These are phyloP conservation scores for Cephalopachus bancanus DNA, from an alignment of 2,797 vertebrate genomes.

Conservation along the genomic window DNA sequence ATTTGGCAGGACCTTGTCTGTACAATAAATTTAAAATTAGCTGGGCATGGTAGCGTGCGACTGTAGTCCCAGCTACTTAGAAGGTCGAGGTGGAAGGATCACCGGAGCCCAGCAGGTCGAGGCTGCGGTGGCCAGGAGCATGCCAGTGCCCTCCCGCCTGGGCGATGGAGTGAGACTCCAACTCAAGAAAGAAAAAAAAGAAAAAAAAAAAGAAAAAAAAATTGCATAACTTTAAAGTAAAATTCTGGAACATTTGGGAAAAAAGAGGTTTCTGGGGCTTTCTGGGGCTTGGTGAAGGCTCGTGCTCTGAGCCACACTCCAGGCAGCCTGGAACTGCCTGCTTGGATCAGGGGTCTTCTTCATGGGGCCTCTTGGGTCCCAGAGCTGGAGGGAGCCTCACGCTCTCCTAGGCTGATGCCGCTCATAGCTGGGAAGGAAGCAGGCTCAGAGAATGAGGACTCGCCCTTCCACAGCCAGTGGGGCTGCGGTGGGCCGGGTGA, in stretches of 20 bases:
- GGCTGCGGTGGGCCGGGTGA: background rate
- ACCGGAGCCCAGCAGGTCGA: no score
- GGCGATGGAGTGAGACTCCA: no score
- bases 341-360: background rate
- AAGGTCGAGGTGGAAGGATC: no score
- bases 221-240: background rate
- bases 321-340: rapidly evolving
- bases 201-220: no score
- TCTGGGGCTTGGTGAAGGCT: background rate
- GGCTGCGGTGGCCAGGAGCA: no score
- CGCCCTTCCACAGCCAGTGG: background rate
- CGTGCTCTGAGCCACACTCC: background rate
- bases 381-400: background rate
- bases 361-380: background rate
- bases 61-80: no score
- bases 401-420: background rate
- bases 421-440: background rate
- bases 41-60: no score
- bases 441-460: background rate
- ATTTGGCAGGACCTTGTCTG: no score
- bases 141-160: no score
- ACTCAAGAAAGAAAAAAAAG: no score
- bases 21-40: no score
- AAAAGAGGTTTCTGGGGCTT: background rate
- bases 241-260: background rate